Evolutionary conservation across 2,888 invertebrate genomes (phyloP), one percentile per base, ranked within the genome.

Genomic region (Bombylius major): DNA sequence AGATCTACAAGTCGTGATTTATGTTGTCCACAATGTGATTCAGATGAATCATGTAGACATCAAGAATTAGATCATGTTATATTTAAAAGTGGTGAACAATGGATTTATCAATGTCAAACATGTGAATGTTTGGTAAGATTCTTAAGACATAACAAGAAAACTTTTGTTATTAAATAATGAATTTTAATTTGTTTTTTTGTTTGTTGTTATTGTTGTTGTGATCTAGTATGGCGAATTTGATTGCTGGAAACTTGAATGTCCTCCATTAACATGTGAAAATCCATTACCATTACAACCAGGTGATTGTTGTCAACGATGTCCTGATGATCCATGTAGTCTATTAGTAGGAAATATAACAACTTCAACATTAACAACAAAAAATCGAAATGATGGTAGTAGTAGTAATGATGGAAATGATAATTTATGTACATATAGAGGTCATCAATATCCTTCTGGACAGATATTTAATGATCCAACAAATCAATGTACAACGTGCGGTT

Each of bases 51-150:
- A 64, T 90, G 90, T 73, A 80, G 79, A 60, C 90, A 90, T 75
- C 89, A 89, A 72, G 87, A 89, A 71, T 79, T 87, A 67, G 79
- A 81, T 64, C 82, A 86, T 71, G 83, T 87, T 60, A 78, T 82
- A 65, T 84, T 87, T 71, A 82, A 81, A 70, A 88, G 86, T 70
- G 90, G 90, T 54, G 88, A 92, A 71, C 82, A 83, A 66, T 93
- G 93, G 92, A 84, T 88, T 64, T 90, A 89, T 77, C 87, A 91
- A 75, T 93, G 93, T 75, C 89, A 90, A 78, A 87, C 87, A 61
- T 93, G 93, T 78, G 90, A 92, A 78, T 93, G 93, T 76, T 79
- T 89, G 74, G 88, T 88, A 69, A 78, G 81, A 11, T 42, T 42
- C 5, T 5, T 11, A 42, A 11, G 1, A 7, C 11, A 32, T 33